Evolutionary conservation across 2,113 vertebrate species (phyloP).

Genomic region (Ophthalmolycus amberensis): DNA sequence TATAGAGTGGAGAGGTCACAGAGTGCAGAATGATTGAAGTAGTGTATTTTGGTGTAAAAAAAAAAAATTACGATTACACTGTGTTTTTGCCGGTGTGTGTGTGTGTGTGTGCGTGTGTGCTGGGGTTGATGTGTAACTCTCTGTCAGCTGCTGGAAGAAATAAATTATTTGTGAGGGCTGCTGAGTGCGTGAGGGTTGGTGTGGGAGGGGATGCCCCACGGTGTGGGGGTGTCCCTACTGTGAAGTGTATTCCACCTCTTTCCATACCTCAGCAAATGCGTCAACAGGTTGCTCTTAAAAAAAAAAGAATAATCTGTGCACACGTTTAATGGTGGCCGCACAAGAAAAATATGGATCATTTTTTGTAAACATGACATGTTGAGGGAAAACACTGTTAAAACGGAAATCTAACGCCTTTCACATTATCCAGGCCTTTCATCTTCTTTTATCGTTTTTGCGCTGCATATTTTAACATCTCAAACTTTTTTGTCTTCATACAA

Average conservation of each 20-base stretch:
- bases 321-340: neutral
- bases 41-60: constrained; percentile 22
- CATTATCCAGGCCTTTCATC: neutral
- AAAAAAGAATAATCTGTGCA: neutral
- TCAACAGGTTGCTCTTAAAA: neutral
- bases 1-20: constrained; percentile 64
- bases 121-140: neutral
- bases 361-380: constrained; percentile 23
- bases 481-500: neutral
- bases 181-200: constrained; percentile 2
- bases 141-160: constrained; percentile 57
- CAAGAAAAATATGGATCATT: constrained; percentile 5
- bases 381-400: constrained; percentile 2
- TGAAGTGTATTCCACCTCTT: constrained; percentile 43
- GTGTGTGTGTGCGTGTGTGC: neutral
- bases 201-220: constrained; percentile 66
- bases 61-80: neutral
- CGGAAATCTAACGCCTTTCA: constrained; percentile 30
- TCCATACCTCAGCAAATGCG: constrained; percentile 40
- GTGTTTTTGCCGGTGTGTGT: constrained; percentile 13
- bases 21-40: constrained; percentile 8
- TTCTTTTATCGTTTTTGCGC: neutral
- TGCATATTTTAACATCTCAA: neutral
- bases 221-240: constrained; percentile 62
- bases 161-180: neutral